These are phyloP conservation scores for Burhinus oedicnemus DNA, from an alignment of 2,113 vertebrate species.

Conservation along the genomic window DNA sequence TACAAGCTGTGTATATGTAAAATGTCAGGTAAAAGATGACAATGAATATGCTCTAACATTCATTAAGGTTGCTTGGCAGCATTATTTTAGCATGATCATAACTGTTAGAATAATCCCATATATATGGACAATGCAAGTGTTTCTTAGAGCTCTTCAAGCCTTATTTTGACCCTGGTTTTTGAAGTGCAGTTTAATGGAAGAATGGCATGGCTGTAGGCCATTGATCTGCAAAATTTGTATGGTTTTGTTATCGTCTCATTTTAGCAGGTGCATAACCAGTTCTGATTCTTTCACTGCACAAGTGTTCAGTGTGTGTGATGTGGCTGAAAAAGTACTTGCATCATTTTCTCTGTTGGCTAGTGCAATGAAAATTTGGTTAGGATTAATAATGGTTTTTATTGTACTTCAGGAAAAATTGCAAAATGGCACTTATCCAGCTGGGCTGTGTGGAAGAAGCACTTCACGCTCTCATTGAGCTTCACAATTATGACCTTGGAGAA, in stretches of 20 bases:
- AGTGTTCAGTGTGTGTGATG: not conserved
- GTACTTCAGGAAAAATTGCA: constrained; percentile 80
- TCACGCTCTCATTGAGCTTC: constrained; percentile 85
- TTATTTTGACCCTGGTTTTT: not conserved
- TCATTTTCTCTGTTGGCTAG: not conserved
- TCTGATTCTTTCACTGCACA: not conserved
- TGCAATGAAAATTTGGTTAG: not conserved
- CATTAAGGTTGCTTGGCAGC: not conserved
- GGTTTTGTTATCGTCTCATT: not conserved
- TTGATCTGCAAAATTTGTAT: not conserved
- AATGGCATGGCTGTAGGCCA: not conserved
- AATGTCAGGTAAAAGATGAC: not conserved
- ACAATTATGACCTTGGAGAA: constrained; percentile 85
- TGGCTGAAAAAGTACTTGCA: not conserved
- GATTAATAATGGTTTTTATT: not conserved
- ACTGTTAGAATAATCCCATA: not conserved
- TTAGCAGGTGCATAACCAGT: not conserved
- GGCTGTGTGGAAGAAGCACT: constrained; percentile 87
- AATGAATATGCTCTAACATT: not conserved
- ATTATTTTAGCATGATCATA: not conserved
- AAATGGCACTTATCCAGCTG: constrained; percentile 87
- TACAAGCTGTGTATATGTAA: not conserved
- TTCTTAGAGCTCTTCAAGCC: not conserved
- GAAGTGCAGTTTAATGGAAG: not conserved
- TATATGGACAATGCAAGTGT: not conserved